Evolutionary conservation across 2,797 vertebrate species (phyloP), one percentile per base, ranked within the genome.

Genomic region (Helostoma temminkii): DNA sequence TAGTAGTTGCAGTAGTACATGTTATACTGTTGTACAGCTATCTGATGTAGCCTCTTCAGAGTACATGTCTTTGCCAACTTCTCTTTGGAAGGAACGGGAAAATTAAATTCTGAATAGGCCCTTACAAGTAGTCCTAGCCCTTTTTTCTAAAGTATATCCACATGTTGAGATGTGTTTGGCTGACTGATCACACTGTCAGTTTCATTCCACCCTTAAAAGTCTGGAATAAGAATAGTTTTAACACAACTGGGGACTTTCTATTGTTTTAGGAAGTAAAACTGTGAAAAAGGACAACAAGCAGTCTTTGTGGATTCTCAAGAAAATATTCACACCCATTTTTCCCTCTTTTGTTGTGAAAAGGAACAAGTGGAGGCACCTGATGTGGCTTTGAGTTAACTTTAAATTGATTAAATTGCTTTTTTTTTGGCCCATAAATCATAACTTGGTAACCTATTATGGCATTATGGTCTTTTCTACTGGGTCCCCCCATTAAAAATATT

Each of bases 221-320:
- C 37, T 41, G 6, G 5, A 39, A 56, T 9, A 43, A 1, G 3
- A 30, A 11, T 34, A 4, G 26, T 49, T 73, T 55, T 69, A 25
- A 48, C 2, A 16, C 16, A 41, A 18, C 34, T 7, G 4, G 45
- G 18, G 19, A 18, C 11, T 36, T 63, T 9, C 42, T 43, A 9
- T 16, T 56, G 14, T 7, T 48, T 60, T 42, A 9, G 25, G 45
- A 65, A 56, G n/a, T 36, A 36, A 50, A 72, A 47, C 12, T 1
- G 32, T 28, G 5, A 34, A 57, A 46, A 41, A 58, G 59, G 28
- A 53, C 5, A 42, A 18, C 9, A 4, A 42, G 18, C 19, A 18
- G 8, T 37, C n/a, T 43, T 41, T 42, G 3, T 18, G 18, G 7
- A 18, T 59, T 26, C 12, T n/a, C n/a, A n/a, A 39, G 36, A 39